Base-by-base conservation (phyloP, 2,113 vertebrate genomes). In the Platysteira castanea region DNA sequence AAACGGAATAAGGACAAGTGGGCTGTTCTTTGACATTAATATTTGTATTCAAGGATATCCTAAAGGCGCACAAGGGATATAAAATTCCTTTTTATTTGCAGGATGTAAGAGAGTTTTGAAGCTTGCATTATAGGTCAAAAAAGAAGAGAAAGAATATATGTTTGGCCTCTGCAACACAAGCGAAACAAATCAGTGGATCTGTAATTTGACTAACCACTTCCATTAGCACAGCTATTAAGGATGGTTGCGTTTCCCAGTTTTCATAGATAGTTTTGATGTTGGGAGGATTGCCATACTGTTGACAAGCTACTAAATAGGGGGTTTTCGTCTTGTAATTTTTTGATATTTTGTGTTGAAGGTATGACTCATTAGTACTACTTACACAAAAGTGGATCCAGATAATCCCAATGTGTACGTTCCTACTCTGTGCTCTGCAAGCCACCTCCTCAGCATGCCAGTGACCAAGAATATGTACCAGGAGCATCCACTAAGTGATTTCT, bases 401-500 rank as follows among this genome's bases (percentile, higher is more conserved):
- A 70, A 88, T 11, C 17, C 7, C 54, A 42, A 16, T 54, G 28
- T 28, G 35, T 28, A 44, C 6, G 7, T 46, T 59, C 56, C 59
- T 37, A 6, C 52, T 26, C 52, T 5, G 22, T 59, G 41, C 82
- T 46, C 59, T 54, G n/a, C 49, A 47, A 78, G 20, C 16, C 73
- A 18, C n/a, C 44, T 73, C 33, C 59, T 59, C 28, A 67, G 31
- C 67, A 77, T 61, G 30, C 23, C 59, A 44, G 79, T 75, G 76
- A 44, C 53, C 8, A 2, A 53, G 60, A 84, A 37, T 10, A 64
- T 0, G 1, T 35, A 49, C 42, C 28, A 67, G 60, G 46, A 57
- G 31, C 65, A 90, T 33, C 46, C 76, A 59, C 50, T 74, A 80
- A 93, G 59, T 84, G 87, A 97, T 96, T 91, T 86, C 71, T 78